Base-by-base conservation (phyloP, 2,797 vertebrate species). In the Poeciliopsis presidionis region DNA sequence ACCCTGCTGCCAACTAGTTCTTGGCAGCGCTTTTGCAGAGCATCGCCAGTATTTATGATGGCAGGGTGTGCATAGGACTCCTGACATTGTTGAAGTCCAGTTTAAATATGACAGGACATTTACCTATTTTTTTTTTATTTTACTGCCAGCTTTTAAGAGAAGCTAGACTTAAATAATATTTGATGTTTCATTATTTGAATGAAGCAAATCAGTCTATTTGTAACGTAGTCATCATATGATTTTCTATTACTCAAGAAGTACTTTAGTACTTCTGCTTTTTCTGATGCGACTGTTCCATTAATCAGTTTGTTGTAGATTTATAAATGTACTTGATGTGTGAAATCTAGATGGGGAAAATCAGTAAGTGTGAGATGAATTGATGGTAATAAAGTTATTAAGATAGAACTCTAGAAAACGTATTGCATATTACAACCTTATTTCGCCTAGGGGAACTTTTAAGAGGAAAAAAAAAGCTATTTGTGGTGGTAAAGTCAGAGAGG, bases 401-500 rank as follows among this genome's bases (percentile, higher is more conserved):
- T 25, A 7, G 22, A n/a, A 55, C 53, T n/a, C 25, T 55, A 11
- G 36, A 9, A 39, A 65, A 39, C 18, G 8, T 18, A 65, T 18
- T 36, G 0, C 16, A 65, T 65, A 36, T 22, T 33, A 36, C 7
- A 39, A 39, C 2, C 18, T 7, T 7, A 41, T 65, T 22, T 22
- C 4, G 5, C 6, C 33, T 14, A 61, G 30, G 28, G 28, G 30
- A 61, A 61, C 28, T 33, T 7, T 33, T 30, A 59, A 59, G 28
- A 59, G 13, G 28, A 13, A 28, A 28, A 57, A 36, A 63, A 14
- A 63, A 63, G 16, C 61, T 39, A 7, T 3, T 6, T 14, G 33
- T 63, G 30, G 14, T 9, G 39, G 77, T 76, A 25, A 69, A 75
- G 76, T 49, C 73, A 76, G 81, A 80, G 36, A 33, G 81, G 73